These are phyloP conservation scores for Geotrupes spiniger DNA, from an alignment of 2,888 invertebrate species.

Conservation along the genomic window DNA sequence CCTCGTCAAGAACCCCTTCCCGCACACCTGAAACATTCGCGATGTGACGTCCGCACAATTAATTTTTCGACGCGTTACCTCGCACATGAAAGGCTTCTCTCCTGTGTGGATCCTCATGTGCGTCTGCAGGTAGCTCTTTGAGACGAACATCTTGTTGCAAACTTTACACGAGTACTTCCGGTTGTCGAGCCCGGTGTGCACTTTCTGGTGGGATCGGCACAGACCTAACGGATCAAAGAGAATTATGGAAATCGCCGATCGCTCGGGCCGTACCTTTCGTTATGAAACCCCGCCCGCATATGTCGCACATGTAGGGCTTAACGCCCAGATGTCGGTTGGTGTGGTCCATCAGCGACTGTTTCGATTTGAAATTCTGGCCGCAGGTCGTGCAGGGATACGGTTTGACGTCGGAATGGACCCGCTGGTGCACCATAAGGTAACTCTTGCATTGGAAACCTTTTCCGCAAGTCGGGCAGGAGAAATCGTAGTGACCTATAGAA, in stretches of 20 bases:
- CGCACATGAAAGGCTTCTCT: slow-evolving; percentile 60
- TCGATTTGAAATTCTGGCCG: slow-evolving; percentile 58
- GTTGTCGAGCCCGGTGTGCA: slow-evolving; percentile 59
- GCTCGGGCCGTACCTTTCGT: slow-evolving; percentile 52
- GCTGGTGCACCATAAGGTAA: slow-evolving; percentile 59
- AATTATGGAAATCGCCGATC: slow-evolving; percentile 3
- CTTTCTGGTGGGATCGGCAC: slow-evolving; percentile 58
- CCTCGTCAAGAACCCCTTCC: slow-evolving; percentile 58
- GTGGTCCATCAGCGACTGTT: slow-evolving; percentile 59
- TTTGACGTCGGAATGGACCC: slow-evolving; percentile 59
- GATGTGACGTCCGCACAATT: slow-evolving; percentile 10
- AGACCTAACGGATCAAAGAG: slow-evolving; percentile 50
- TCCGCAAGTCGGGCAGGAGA: slow-evolving; percentile 57
- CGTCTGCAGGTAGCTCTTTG: slow-evolving; percentile 60
- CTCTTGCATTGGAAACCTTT: slow-evolving; percentile 62
- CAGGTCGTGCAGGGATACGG: slow-evolving; percentile 59
- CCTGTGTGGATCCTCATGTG: slow-evolving; percentile 60
- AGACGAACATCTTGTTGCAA: slow-evolving; percentile 61
- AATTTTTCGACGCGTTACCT: slow-evolving; percentile 43
- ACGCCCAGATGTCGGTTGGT: slow-evolving; percentile 60
- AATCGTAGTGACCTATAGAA: slow-evolving; percentile 53
- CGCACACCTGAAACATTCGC: slow-evolving; percentile 47
- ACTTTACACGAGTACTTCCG: slow-evolving; percentile 58
- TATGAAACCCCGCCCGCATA: slow-evolving; percentile 58
- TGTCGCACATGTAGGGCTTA: slow-evolving; percentile 59